Base-by-base conservation (phyloP, 2,888 invertebrate genomes). In the Carabus problematicus region DNA sequence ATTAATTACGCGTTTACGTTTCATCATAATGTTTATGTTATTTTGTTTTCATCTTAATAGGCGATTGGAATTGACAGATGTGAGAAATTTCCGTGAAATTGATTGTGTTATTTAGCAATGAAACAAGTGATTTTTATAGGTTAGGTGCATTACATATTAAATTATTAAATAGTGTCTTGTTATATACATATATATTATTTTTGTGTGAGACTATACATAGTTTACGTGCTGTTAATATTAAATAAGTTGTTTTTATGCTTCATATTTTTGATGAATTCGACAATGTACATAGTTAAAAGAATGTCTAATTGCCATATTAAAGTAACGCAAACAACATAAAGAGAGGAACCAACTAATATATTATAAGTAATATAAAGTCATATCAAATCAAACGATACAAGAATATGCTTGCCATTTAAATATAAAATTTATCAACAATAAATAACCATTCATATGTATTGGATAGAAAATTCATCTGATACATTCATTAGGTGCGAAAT, bases 161-260 rank as follows among this genome's bases (percentile, higher is more conserved):
- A 67, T 67, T 67, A 67, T 67, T 67, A 29, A 18, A 29, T 56
- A 56, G 40, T 56, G 56, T 56, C 56, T 40, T 56, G 66, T 66
- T 66, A 66, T 58, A 16, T 18, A 52, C 29, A 6, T 29, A 29
- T 29, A 29, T 29, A 29, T 29, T 29, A 29, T 29, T 29, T 29
- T 29, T 29, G 29, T 29, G 29, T 29, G 29, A 29, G 14, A 52
- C 58, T 66, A 67, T 67, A 59, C 42, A 69, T 62, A 69, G 69
- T 69, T 62, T 69, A 69, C 62, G 69, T 62, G 62, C 61, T 69
- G 69, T 69, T 69, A 62, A 61, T 69, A 62, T 47, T 49, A 29
- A 29, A 60, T 60, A 52, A 67, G 59, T 61, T 62, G 55, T 61
- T 69, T 69, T 68, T 61, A 69, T 62, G 69, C 69, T 69, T 62